Base-by-base conservation (phyloP, 2,797 vertebrate species). In the Lutjanus argentimaculatus region DNA sequence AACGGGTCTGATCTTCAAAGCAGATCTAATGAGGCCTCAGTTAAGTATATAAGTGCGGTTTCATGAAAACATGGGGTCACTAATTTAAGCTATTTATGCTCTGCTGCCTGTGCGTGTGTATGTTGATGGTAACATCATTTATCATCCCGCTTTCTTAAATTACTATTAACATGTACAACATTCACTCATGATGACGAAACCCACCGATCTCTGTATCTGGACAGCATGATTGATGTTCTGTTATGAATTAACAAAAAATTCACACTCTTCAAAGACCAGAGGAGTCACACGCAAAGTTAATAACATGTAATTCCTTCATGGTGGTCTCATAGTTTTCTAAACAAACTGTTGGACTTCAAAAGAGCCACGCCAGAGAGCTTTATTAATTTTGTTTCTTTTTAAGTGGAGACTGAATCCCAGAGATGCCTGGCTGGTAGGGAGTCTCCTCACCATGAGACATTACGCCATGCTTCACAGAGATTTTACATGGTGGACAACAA, bases 191-290 rank as follows among this genome's bases (percentile, higher is more conserved):
- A 82, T 85, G 86, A 87, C 57, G 46, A 82, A 42, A 72, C 22
- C 68, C 76, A 83, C 72, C 72, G 53, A 62, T 77, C 72, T 83
- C 19, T 16, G 49, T 7, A 42, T 73, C 56, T 43, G 58, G 53
- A 83, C 84, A 77, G 70, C 43, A 87, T 89, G 86, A 93, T 78
- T 82, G 79, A 93, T 87, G 84, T 16, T 79, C 85, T 87, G 85
- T 87, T 85, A 69, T 61, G 62, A 81, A 88, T 86, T 75, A 73
- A 70, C 75, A 45, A 83, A 80, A 78, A 69, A 69, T 25, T 74
- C 59, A 67, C 76, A 77, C 62, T 82, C 59, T 51, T 85, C 68
- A 82, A 86, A 87, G 65, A 57, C 67, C 8, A 0, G 43, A 67
- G 49, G 61, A 85, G 79, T 76, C 2, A 45, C 70, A 80, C 75